Percentiles rank a stretch among this genome's conserved stretches.
Evolutionary conservation across 1,140 invertebrate genomes (phyloP).

Genomic region (Elymnias hypermnestra): DNA sequence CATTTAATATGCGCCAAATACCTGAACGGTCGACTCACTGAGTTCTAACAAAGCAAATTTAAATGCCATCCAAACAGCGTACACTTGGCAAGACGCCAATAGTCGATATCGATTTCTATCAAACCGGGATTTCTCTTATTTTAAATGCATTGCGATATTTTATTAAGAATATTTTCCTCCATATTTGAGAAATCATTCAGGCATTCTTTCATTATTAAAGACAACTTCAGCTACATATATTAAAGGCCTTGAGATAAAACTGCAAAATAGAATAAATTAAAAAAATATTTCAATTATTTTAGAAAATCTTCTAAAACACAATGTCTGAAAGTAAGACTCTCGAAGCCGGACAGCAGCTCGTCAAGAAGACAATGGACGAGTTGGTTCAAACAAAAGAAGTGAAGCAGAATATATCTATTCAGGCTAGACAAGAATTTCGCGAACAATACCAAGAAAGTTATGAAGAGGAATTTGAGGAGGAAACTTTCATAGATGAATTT

Average conservation of each 20-base stretch:
- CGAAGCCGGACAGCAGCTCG: conserved; percentile 59
- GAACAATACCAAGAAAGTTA: conserved; percentile 67
- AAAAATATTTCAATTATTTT: conserved; percentile 12
- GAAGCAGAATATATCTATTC: conserved; percentile 59
- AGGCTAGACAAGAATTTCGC: conserved; percentile 71
- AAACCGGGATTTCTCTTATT: conserved; percentile 36
- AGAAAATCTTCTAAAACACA: conserved; percentile 12
- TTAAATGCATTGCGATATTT: conserved; percentile 32
- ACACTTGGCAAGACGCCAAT: conserved; percentile 42
- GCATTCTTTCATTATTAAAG: too few relatives aligned
- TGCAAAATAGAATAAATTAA: background rate
- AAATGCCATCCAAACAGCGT: conserved; percentile 47
- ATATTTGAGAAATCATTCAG: too few relatives aligned
- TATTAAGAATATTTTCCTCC: too few relatives aligned
- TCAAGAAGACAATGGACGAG: conserved; percentile 71
- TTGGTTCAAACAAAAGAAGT: conserved; percentile 60
- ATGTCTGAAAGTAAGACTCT: conserved; percentile 67
- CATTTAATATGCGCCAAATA: conserved; percentile 16
- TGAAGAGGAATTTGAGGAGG: conserved; percentile 71
- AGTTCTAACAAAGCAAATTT: conserved; percentile 50
- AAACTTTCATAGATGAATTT: conserved; percentile 66
- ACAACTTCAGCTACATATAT: too few relatives aligned
- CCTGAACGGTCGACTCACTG: conserved; percentile 7
- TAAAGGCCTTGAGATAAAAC: too few relatives aligned
- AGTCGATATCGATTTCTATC: conserved; percentile 47